Percentiles rank a stretch among this genome's conserved stretches.
Evolutionary conservation across 2,888 invertebrate species (phyloP).

Genomic region (Cheilosia variabilis): DNA sequence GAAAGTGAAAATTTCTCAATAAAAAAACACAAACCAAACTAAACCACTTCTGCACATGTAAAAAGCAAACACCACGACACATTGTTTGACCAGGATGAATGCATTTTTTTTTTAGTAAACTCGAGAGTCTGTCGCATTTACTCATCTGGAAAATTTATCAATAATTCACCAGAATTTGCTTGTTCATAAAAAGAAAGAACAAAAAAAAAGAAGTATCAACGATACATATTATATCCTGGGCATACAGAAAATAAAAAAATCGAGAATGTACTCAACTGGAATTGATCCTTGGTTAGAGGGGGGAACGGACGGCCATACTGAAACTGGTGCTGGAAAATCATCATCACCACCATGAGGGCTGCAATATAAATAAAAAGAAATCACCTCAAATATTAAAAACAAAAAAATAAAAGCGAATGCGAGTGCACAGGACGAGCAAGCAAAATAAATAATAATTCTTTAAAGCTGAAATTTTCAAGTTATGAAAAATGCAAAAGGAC

Average conservation of each 20-base stretch:
- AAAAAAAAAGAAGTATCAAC: neutral
- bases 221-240: neutral
- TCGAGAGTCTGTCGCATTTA: constrained; percentile 61
- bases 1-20: constrained; percentile 47
- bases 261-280: constrained; percentile 63
- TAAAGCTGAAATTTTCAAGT: constrained; percentile 65
- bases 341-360: constrained; percentile 35
- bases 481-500: constrained; percentile 65
- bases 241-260: neutral
- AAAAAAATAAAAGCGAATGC: constrained; percentile 30
- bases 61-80: constrained; percentile 19
- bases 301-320: neutral
- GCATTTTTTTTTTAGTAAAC: constrained; percentile 16
- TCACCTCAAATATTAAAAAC: constrained; percentile 55
- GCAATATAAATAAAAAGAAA: constrained; percentile 11
- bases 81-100: constrained; percentile 53
- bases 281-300: constrained; percentile 58
- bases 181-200: constrained; percentile 50
- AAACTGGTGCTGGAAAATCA: constrained; percentile 1
- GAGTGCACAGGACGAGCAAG: neutral
- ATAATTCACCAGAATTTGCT: constrained; percentile 73
- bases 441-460: constrained; percentile 20
- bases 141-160: constrained; percentile 69
- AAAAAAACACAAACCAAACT: constrained; percentile 34
- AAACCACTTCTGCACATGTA: neutral